These are phyloP conservation scores for Spialia ferax DNA, from an alignment of 2,888 invertebrate genomes.

Conservation along the genomic window DNA sequence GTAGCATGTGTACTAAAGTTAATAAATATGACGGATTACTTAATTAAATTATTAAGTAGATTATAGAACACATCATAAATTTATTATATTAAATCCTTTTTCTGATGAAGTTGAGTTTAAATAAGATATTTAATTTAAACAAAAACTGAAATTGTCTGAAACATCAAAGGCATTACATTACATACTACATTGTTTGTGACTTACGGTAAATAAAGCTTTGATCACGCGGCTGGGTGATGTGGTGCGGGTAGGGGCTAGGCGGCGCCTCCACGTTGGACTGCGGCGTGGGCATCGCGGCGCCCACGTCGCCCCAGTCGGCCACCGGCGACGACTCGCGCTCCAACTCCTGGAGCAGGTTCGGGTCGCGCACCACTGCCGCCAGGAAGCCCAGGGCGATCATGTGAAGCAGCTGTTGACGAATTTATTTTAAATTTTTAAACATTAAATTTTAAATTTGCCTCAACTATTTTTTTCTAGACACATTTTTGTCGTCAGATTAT, in stretches of 20 bases:
- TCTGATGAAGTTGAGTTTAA: too few species aligned
- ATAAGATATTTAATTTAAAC: too few species aligned
- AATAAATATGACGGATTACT: too few species aligned
- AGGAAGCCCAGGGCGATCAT: constrained; percentile 91
- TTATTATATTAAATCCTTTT: too few species aligned
- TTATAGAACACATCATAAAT: too few species aligned
- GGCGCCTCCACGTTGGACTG: constrained; percentile 90
- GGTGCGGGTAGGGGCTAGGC: constrained; percentile 82
- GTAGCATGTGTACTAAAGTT: too few species aligned
- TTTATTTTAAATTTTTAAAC: too few species aligned
- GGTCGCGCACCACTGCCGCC: constrained; percentile 91
- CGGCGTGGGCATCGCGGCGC: constrained; percentile 89
- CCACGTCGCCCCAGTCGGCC: constrained; percentile 68
- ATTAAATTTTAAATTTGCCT: too few species aligned
- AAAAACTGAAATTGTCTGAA: background rate
- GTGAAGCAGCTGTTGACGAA: constrained; percentile 91
- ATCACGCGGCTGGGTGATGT: constrained; percentile 81
- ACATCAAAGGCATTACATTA: background rate
- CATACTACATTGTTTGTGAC: constrained; percentile 53
- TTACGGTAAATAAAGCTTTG: constrained; percentile 90
- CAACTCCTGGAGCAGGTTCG: constrained; percentile 88
- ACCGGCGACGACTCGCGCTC: constrained; percentile 81
- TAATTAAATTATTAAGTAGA: too few species aligned
- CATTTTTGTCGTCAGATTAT: too few species aligned
- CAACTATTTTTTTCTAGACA: too few species aligned